Evolutionary conservation across 2,797 vertebrate species (phyloP).

Genomic region (Pygocentrus nattereri): DNA sequence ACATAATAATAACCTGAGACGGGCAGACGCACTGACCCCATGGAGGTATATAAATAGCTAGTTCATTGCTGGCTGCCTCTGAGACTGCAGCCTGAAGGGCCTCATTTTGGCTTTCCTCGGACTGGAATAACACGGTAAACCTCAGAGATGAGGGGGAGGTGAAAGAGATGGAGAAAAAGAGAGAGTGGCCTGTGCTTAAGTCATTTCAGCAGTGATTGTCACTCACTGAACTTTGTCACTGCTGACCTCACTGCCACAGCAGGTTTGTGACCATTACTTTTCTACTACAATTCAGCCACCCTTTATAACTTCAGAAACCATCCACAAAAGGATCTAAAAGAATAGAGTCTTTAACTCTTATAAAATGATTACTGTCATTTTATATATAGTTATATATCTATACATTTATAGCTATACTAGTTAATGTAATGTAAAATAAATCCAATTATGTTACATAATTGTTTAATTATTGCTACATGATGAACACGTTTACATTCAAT

Average conservation of each 20-base stretch:
- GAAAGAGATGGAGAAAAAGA: constrained; percentile 21
- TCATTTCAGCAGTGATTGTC: background rate
- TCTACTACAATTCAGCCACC: background rate
- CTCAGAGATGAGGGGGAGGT: constrained; percentile 41
- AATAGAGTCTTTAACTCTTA: background rate
- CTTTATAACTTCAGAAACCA: background rate
- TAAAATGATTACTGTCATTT: background rate
- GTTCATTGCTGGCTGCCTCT: constrained; percentile 65
- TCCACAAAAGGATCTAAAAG: background rate
- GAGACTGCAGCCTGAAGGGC: constrained; percentile 59
- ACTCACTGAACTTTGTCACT: constrained; percentile 2
- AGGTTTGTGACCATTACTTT: background rate
- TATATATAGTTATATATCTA: background rate
- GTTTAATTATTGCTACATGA: no score
- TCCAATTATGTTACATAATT: no score
- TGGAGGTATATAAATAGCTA: constrained; percentile 64
- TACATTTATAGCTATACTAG: no score
- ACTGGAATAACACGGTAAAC: constrained; percentile 59
- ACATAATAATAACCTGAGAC: constrained; percentile 49
- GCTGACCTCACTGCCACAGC: background rate
- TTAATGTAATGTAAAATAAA: no score
- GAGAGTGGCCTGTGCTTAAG: constrained; percentile 13
- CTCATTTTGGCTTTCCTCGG: constrained; percentile 66
- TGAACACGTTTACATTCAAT: no score
- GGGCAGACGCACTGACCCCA: constrained; percentile 63